Percentiles rank a stretch among this genome's conserved stretches.
Conservation (phyloP, 2,888 invertebrate genomes). For the Agelastica alni region DNA sequence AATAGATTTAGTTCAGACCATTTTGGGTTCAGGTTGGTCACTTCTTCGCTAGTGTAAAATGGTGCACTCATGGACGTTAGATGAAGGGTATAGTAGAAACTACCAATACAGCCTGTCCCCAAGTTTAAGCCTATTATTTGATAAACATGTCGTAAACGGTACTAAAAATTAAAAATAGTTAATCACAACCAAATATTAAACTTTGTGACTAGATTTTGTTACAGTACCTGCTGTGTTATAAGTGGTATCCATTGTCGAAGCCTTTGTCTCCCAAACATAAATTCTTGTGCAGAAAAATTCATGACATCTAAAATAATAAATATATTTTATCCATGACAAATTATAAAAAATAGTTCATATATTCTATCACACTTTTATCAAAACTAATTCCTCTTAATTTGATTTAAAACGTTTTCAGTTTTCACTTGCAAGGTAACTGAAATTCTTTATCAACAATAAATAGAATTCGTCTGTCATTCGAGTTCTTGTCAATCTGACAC, state of each 20-base stretch:
- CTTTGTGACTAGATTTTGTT: too few relatives aligned
- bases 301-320: slow-evolving; percentile 44
- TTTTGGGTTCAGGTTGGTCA: slow-evolving; percentile 72
- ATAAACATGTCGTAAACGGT: slow-evolving; percentile 77
- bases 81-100: slow-evolving; percentile 80
- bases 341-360: neutral
- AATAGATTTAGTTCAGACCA: slow-evolving; percentile 81
- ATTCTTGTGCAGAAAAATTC: slow-evolving; percentile 51
- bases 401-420: neutral
- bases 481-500: too few relatives aligned
- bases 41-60: slow-evolving; percentile 80
- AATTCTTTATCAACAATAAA: too few relatives aligned
- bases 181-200: too few relatives aligned
- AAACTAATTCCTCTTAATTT: neutral
- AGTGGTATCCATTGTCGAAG: slow-evolving; percentile 81
- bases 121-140: slow-evolving; percentile 73
- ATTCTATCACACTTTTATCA: neutral
- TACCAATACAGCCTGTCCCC: slow-evolving; percentile 58
- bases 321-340: neutral
- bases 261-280: slow-evolving; percentile 66
- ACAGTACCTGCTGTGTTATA: slow-evolving; percentile 81
- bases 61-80: slow-evolving; percentile 80
- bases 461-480: too few relatives aligned
- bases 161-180: slow-evolving; percentile 55
- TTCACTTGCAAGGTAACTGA: too few relatives aligned